Evolutionary conservation across 2,888 invertebrate genomes (phyloP).

Genomic region (Phyllotreta striolata): DNA sequence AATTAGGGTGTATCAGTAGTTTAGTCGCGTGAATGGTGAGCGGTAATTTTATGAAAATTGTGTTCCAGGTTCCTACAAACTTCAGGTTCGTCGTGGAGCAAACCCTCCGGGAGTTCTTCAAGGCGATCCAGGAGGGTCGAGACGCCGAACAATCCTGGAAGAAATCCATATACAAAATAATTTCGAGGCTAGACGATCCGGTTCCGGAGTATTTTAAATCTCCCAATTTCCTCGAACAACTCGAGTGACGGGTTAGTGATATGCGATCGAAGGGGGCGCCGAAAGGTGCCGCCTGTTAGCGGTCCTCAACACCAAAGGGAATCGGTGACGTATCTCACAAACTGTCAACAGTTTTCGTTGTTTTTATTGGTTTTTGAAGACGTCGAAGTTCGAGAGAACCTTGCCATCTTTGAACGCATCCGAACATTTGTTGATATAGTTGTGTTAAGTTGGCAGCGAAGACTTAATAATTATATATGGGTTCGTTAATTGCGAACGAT

Average conservation of each 20-base stretch:
- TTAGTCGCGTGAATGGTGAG: constrained; percentile 4
- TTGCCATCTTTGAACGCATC: constrained; percentile 53
- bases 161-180: constrained; percentile 99
- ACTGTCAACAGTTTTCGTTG: constrained; percentile 59
- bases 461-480: constrained; percentile 52
- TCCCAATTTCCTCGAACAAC: constrained; percentile 98
- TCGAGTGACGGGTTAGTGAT: constrained; percentile 74
- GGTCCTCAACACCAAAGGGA: constrained; percentile 51
- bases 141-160: constrained; percentile 99
- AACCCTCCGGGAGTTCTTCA: constrained; percentile 98
- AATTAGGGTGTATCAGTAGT: constrained; percentile 7
- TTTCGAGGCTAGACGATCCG: constrained; percentile 97
- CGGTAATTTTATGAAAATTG: not conserved
- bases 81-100: constrained; percentile 98
- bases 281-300: constrained; percentile 49
- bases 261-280: constrained; percentile 53
- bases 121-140: constrained; percentile 95
- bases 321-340: constrained; percentile 58
- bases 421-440: constrained; percentile 53
- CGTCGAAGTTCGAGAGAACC: constrained; percentile 48
- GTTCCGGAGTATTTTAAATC: constrained; percentile 99
- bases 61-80: constrained; percentile 90
- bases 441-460: constrained; percentile 59
- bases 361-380: constrained; percentile 55
- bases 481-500: constrained; percentile 58